A percentile compares a stretch with the other conserved stretches of the same genome.
Conservation (phyloP, 2,888 invertebrate species). For the Nymphalis polychloros region DNA sequence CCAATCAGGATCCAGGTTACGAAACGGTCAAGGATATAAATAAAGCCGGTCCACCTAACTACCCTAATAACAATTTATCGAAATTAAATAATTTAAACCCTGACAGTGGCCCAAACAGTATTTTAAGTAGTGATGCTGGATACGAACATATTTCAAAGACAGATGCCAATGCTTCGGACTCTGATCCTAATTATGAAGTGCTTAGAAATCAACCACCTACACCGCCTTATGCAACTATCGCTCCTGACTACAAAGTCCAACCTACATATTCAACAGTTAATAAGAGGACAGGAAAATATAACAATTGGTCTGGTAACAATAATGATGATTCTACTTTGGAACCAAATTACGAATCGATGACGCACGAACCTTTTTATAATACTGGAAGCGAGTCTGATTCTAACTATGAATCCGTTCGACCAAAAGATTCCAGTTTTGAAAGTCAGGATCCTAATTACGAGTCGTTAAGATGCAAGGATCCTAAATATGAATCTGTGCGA, state of each 20-base stretch:
- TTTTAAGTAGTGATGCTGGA: slow-evolving; percentile 85
- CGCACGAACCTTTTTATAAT: slow-evolving; percentile 82
- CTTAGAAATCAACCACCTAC: slow-evolving; percentile 81
- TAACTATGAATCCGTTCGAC: slow-evolving; percentile 86
- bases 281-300: slow-evolving; percentile 78
- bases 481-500: slow-evolving; percentile 87
- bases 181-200: slow-evolving; percentile 91
- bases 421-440: slow-evolving; percentile 86
- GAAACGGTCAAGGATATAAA: slow-evolving; percentile 80
- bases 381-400: slow-evolving; percentile 89
- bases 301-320: slow-evolving; percentile 78
- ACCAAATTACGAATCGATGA: slow-evolving; percentile 90
- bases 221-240: slow-evolving; percentile 75
- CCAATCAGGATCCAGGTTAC: slow-evolving; percentile 84
- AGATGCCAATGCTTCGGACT: slow-evolving; percentile 80
- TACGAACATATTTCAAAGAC: slow-evolving; percentile 85
- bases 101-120: slow-evolving; percentile 83
- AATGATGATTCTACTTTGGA: slow-evolving; percentile 81
- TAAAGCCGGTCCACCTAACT: slow-evolving; percentile 51
- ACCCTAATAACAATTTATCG: slow-evolving; percentile 58
- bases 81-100: slow-evolving; percentile 61
- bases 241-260: slow-evolving; percentile 69
- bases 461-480: slow-evolving; percentile 83
- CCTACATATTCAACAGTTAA: slow-evolving; percentile 81
- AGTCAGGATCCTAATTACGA: slow-evolving; percentile 87